Base-by-base conservation (phyloP, 2,888 invertebrate species). In the Temnothorax ravouxi region DNA sequence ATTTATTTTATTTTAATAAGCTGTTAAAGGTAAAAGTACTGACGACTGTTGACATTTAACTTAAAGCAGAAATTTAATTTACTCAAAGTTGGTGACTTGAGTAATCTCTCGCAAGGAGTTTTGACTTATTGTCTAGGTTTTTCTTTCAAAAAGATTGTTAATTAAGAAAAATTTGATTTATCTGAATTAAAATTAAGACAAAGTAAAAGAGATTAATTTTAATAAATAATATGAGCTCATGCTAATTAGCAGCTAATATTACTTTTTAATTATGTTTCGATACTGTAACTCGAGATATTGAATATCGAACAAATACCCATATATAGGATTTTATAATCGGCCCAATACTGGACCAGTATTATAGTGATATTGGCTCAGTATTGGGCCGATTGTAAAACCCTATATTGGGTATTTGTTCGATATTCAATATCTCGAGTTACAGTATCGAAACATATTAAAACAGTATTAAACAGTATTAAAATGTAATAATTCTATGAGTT, bases 41-140 rank as follows among this genome's bases (percentile, higher is more conserved):
- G 47, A 64, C 44, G 59, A 69, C 81, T 41, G 62, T 64, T 76
- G 50, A 47, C 72, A 66, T 83, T 86, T 83, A 83, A 71, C 80
- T 69, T 74, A 11, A 71, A 52, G 62, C 54, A 72, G 77, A 69
- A 87, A 89, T 88, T 90, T 86, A 90, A 89, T 90, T 90, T 91
- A 88, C 76, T 83, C 80, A 75, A 72, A 61, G 74, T 80, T 80
- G 80, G 59, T 83, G 86, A 88, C 85, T 85, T 71, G 76, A 81
- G 25, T 72, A 87, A 81, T 77, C 84, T 82, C 59, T 82, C 75
- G 18, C 47, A 66, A 82, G 38, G 69, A 86, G 59, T 84, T 66
- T 66, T 11, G 8, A 47, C n/a, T 54, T 56, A 52, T 21, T 15
- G 8, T 29, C 9, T 77, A 54, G 13, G 29, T 67, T 69, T 66